Conservation (phyloP, 2,797 vertebrate species). For the Dendrocincla tyrannina region DNA sequence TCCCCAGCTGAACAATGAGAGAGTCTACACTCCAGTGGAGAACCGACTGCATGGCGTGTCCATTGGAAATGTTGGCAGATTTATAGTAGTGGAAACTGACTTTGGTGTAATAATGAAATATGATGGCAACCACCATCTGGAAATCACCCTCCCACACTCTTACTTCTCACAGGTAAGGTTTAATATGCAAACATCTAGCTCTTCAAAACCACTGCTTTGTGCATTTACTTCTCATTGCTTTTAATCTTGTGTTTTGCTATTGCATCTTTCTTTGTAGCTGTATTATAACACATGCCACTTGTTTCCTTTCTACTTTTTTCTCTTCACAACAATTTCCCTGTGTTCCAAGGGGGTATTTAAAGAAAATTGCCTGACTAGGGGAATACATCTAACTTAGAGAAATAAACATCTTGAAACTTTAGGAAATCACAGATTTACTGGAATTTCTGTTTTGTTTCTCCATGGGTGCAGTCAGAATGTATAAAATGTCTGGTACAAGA, state of each 20-base stretch:
- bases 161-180: constrained; percentile 86
- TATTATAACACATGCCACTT: not conserved
- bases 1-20: constrained; percentile 55
- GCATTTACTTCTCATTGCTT: not conserved
- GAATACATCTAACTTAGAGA: not conserved
- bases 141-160: constrained; percentile 84
- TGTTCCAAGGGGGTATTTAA: not conserved
- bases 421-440: not conserved
- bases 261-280: not conserved
- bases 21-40: constrained; percentile 78
- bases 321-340: not conserved
- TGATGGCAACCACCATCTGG: constrained; percentile 86
- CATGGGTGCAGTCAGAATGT: not conserved
- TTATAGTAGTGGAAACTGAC: constrained; percentile 82
- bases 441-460: not conserved
- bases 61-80: constrained; percentile 82
- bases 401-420: not conserved
- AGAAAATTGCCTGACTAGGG: not conserved
- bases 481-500: not conserved
- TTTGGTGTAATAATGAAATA: constrained; percentile 88
- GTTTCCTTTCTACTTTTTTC: not conserved
- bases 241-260: not conserved
- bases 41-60: constrained; percentile 58
- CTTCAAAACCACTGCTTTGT: not conserved
- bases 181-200: not conserved